Evolutionary conservation across 2,113 vertebrate species (phyloP).

Genomic region (Gallinago undulata): DNA sequence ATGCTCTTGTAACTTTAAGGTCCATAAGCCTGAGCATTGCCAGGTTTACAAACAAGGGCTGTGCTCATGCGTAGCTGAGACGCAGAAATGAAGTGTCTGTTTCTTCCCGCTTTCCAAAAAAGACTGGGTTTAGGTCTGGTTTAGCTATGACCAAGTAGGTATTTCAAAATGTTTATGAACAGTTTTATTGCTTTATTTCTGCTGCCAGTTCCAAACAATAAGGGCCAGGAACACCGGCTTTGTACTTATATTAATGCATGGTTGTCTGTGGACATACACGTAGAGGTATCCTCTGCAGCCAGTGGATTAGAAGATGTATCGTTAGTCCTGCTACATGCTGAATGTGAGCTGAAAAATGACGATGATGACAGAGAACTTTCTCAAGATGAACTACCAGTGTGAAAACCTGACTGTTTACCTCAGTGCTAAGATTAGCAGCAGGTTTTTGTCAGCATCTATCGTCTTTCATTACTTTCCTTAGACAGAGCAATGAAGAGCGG

Average conservation of each 20-base stretch:
- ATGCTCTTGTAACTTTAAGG: neutral
- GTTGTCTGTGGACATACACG: neutral
- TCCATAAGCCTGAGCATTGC: neutral
- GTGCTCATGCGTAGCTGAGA: neutral
- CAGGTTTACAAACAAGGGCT: slow-evolving; percentile 24
- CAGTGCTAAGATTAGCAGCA: neutral
- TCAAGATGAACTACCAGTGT: neutral
- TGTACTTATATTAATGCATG: neutral
- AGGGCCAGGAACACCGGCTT: neutral
- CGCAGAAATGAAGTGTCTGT: slow-evolving; percentile 37
- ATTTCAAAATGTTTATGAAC: slow-evolving; percentile 68
- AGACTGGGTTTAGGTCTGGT: slow-evolving; percentile 5
- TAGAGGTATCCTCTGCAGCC: neutral
- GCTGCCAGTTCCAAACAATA: slow-evolving; percentile 40
- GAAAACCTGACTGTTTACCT: neutral
- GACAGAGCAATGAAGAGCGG: neutral
- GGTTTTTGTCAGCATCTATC: neutral
- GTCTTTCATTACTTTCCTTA: neutral
- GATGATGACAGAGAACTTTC: neutral
- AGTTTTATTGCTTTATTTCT: slow-evolving; percentile 60
- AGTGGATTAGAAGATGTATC: neutral
- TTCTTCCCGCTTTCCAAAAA: slow-evolving; percentile 43
- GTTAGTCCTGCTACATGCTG: neutral
- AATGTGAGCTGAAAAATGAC: neutral
- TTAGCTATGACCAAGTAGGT: slow-evolving; percentile 41